These are phyloP conservation scores for Rhadina sibilatrix DNA, from an alignment of 2,113 vertebrate species.

Conservation along the genomic window DNA sequence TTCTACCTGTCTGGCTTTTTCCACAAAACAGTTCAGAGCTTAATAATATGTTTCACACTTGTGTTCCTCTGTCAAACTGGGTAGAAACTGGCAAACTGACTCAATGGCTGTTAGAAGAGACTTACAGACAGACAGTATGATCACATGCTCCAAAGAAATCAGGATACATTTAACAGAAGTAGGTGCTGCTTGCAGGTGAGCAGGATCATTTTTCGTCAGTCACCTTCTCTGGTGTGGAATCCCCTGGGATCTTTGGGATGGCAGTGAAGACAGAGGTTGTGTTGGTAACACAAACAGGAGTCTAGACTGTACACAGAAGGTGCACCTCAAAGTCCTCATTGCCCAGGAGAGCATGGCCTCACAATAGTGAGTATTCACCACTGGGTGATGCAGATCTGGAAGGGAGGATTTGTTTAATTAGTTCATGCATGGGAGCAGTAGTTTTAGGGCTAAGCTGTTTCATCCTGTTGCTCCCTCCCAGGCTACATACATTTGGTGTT, in stretches of 20 bases:
- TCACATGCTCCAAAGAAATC: neutral
- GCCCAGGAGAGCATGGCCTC: neutral
- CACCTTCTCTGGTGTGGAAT: neutral
- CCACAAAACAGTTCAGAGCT: neutral
- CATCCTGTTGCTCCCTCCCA: neutral
- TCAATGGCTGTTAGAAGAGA: neutral
- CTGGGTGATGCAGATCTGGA: neutral
- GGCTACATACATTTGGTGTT: neutral
- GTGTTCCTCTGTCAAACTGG: neutral
- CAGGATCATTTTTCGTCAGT: neutral
- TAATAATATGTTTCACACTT: neutral
- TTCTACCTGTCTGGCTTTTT: neutral
- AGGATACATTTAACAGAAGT: neutral
- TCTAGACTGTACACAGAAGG: neutral
- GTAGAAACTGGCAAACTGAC: neutral
- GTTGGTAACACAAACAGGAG: neutral
- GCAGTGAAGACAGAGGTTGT: neutral
- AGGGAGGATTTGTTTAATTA: neutral
- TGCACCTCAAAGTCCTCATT: neutral
- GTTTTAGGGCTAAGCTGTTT: neutral
- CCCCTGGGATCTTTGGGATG: neutral
- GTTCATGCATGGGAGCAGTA: neutral
- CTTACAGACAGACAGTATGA: neutral
- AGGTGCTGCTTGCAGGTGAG: neutral
- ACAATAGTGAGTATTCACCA: neutral